These are phyloP conservation scores for Acrocyrtus sp. DNA, from an alignment of 2,888 invertebrate genomes.

Conservation along the genomic window DNA sequence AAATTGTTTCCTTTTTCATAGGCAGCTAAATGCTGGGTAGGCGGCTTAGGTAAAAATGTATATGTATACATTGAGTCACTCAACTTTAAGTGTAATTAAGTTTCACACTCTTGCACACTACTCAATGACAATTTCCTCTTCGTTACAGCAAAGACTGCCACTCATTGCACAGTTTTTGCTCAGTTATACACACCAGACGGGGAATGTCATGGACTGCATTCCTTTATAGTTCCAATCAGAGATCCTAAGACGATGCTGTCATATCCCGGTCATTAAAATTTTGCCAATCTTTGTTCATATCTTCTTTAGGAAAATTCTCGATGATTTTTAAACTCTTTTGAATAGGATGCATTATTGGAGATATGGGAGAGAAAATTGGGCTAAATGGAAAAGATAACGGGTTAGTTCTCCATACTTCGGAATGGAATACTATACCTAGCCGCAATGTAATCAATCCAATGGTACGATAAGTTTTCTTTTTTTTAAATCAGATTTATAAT, in stretches of 20 bases:
- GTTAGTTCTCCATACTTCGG: conserved; percentile 66
- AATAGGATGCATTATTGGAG: conserved; percentile 75
- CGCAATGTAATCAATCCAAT: too few species aligned
- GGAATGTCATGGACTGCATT: conserved; percentile 84
- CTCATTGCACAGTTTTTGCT: conserved; percentile 88
- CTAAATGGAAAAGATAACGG: conserved; percentile 94
- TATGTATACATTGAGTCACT: not conserved
- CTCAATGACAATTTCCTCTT: conserved; percentile 1
- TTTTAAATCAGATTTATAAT: conserved; percentile 69
- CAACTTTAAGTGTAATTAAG: not conserved
- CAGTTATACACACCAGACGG: conserved; percentile 85
- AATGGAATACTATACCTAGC: too few species aligned
- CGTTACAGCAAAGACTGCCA: conserved; percentile 75
- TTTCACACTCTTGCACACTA: not conserved
- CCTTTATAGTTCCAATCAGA: conserved; percentile 87
- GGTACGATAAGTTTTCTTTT: too few species aligned
- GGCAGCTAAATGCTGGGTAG: conserved; percentile 86
- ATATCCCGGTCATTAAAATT: conserved; percentile 85
- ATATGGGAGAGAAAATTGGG: conserved; percentile 93
- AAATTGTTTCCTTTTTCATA: not conserved
- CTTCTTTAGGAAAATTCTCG: too few species aligned
- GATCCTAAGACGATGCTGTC: conserved; percentile 80
- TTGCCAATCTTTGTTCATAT: too few species aligned
- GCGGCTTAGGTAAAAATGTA: conserved; percentile 77
- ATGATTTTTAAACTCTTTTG: not conserved